Evolutionary conservation across 2,113 vertebrate species (phyloP).

Genomic region (Lynx canadensis): DNA sequence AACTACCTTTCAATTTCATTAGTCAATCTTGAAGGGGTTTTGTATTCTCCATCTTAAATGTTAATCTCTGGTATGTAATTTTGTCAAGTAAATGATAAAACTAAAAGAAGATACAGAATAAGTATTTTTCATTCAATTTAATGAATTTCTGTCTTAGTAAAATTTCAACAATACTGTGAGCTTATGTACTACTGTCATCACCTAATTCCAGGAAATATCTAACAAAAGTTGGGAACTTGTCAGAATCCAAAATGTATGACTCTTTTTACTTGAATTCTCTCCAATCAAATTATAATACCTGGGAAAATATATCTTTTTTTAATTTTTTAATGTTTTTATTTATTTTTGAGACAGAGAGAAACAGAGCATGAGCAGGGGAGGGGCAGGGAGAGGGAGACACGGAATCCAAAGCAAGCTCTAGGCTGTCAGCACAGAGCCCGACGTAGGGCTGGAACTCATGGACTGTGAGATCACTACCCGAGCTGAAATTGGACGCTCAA

Average conservation of each 20-base stretch:
- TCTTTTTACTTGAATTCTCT: neutral
- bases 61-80: constrained; percentile 55
- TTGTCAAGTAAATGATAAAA: constrained; percentile 63
- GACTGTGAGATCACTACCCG: too few species aligned
- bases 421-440: too few species aligned
- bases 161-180: neutral
- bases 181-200: neutral
- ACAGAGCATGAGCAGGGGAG: too few species aligned
- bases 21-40: constrained; percentile 52
- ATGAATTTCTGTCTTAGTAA: neutral
- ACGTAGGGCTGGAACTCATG: too few species aligned
- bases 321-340: too few species aligned
- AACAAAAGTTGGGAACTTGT: neutral
- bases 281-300: neutral
- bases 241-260: neutral
- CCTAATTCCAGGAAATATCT: neutral
- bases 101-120: neutral
- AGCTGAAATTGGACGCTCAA: too few species aligned
- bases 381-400: too few species aligned
- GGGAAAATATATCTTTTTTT: neutral
- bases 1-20: constrained; percentile 53
- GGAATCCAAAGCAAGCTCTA: too few species aligned
- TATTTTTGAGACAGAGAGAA: too few species aligned
- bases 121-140: constrained; percentile 31
- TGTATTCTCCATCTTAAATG: constrained; percentile 42